Evolutionary conservation across 2,888 invertebrate genomes (phyloP).

Genomic region (Seira sanloemensis): DNA sequence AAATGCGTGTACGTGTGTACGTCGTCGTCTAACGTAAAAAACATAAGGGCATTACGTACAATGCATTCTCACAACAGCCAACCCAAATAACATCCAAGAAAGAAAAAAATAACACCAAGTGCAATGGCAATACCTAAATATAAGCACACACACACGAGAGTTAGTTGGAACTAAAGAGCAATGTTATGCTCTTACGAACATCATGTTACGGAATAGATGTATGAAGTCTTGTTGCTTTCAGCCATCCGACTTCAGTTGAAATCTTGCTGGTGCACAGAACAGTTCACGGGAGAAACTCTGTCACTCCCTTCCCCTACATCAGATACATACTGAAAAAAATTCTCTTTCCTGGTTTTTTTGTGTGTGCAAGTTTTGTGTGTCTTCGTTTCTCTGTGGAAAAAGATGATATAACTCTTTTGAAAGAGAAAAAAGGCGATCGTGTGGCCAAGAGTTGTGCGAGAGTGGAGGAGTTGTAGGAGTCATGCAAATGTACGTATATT

Average conservation of each 20-base stretch:
- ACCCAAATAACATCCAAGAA: background rate
- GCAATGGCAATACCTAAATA: slow-evolving; percentile 13
- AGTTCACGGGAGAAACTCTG: background rate
- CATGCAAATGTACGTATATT: too few species aligned
- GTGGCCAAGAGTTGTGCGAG: background rate
- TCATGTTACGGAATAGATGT: background rate
- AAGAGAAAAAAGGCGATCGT: background rate
- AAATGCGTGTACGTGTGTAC: slow-evolving; percentile 10
- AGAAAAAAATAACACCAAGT: slow-evolving; percentile 10
- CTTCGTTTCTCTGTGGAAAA: too few species aligned
- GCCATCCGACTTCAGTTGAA: slow-evolving; percentile 50
- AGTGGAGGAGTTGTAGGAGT: background rate
- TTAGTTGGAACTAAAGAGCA: background rate
- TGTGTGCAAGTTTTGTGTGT: too few species aligned
- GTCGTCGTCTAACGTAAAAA: slow-evolving; percentile 11
- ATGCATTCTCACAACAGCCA: background rate
- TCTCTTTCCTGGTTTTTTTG: background rate
- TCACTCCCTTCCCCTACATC: background rate
- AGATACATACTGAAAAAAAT: background rate
- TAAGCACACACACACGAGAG: background rate
- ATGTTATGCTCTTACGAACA: background rate
- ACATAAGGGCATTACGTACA: slow-evolving; percentile 8
- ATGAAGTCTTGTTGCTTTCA: slow-evolving; percentile 55
- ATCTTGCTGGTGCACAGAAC: slow-evolving; percentile 45
- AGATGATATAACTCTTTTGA: too few species aligned